phyloP scores from a whole-genome alignment of 2,797 vertebrate species.

The Varecia variegata region DNA sequence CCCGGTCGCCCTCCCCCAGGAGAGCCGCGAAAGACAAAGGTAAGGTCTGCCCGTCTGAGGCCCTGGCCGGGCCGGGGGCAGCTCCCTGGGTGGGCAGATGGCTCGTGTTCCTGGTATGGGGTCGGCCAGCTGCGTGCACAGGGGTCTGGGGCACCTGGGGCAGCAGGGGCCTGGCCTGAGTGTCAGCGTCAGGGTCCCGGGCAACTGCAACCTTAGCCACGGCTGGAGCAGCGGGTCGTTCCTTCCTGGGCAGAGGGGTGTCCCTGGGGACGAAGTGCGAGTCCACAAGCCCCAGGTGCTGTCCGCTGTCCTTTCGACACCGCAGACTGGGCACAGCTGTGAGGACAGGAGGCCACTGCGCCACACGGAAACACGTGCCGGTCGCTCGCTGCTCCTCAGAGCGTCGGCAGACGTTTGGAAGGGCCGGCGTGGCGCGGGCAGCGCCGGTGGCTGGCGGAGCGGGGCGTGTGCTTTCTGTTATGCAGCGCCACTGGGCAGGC shows the following conservation, averaged over 20 bases:
- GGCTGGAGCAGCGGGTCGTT: fast-evolving
- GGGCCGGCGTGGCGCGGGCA: fast-evolving
- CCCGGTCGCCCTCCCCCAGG: not conserved
- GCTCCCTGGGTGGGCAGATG: not conserved
- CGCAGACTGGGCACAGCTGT: not conserved
- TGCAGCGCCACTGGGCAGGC: fast-evolving
- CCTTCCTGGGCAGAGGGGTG: fast-evolving
- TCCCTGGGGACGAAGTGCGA: fast-evolving
- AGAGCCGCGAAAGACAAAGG: conserved; percentile 58
- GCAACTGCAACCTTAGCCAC: too few relatives aligned
- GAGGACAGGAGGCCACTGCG: fast-evolving
- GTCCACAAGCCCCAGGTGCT: fast-evolving
- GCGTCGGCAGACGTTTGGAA: not conserved
- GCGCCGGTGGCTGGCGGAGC: fast-evolving
- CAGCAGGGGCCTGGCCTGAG: fast-evolving
- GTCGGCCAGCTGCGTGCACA: not conserved
- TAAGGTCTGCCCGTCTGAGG: not conserved
- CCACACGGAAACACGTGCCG: fast-evolving
- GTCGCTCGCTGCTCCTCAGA: not conserved
- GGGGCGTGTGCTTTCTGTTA: fast-evolving
- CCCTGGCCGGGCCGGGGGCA: not conserved
- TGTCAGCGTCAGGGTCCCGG: fast-evolving
- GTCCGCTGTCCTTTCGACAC: too few relatives aligned
- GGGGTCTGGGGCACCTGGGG: not conserved
- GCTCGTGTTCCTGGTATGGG: not conserved